Evolutionary conservation across 30 jellyfish, hydroid and myxozoan species (phyloP).

Genomic region (Pelagia noctiluca): DNA sequence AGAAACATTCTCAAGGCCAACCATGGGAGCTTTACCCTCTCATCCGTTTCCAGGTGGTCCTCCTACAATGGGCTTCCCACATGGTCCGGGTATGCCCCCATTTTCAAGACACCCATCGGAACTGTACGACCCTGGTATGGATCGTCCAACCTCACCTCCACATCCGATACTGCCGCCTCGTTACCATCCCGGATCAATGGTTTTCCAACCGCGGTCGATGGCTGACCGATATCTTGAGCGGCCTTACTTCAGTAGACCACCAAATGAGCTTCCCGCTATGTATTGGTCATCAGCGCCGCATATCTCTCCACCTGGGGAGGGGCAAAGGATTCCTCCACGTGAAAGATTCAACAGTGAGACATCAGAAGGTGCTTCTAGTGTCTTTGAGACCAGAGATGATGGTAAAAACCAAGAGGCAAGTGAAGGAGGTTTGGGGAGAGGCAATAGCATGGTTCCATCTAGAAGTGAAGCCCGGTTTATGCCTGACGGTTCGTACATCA

Average conservation of each 20-base stretch:
- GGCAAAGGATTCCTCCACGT: conserved; percentile 37
- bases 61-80: conserved; percentile 71
- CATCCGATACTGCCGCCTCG: conserved; percentile 53
- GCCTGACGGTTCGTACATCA: conserved; percentile 5
- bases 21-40: conserved; percentile 71
- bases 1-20: conserved; percentile 67
- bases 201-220: conserved; percentile 65
- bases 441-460: conserved; percentile 4
- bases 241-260: conserved; percentile 54
- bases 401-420: background rate
- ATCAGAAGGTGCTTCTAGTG: conserved; percentile 74
- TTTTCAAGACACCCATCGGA: conserved; percentile 62
- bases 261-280: conserved; percentile 58
- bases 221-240: conserved; percentile 63
- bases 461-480: background rate
- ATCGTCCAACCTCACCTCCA: conserved; percentile 66
- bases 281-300: conserved; percentile 68
- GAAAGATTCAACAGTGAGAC: conserved; percentile 76
- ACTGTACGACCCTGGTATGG: conserved; percentile 45
- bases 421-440: background rate
- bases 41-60: conserved; percentile 71
- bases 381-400: conserved; percentile 62
- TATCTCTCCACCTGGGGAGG: conserved; percentile 72
- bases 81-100: conserved; percentile 67
- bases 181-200: conserved; percentile 77